Evolutionary conservation across 2,113 vertebrate genomes (phyloP).

Genomic region (Lepus americanus): DNA sequence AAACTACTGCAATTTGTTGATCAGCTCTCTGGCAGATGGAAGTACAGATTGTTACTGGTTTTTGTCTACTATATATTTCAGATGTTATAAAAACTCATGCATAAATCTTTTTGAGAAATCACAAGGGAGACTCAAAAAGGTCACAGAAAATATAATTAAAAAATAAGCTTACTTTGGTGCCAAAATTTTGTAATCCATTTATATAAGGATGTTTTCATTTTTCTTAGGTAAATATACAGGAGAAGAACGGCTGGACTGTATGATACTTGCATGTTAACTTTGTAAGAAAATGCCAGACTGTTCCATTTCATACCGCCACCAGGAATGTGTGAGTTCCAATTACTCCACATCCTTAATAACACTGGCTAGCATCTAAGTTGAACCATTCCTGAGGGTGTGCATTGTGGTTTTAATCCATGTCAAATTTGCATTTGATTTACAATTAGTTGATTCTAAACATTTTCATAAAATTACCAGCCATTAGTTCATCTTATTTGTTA

Average conservation of each 20-base stretch:
- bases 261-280: not conserved
- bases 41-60: not conserved
- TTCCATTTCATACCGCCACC: not conserved
- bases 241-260: not conserved
- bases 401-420: not conserved
- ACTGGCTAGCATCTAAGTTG: not conserved
- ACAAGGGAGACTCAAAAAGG: too few relatives aligned
- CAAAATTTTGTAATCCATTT: too few relatives aligned
- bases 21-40: not conserved
- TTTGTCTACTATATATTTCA: not conserved
- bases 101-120: not conserved
- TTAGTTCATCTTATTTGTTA: not conserved
- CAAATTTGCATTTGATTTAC: not conserved
- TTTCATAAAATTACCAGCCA: not conserved
- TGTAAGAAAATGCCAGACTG: not conserved
- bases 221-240: not conserved
- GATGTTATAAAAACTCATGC: not conserved
- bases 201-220: not conserved
- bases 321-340: not conserved
- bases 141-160: too few relatives aligned
- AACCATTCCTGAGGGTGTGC: not conserved
- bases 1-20: too few relatives aligned
- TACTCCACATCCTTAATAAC: not conserved
- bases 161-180: too few relatives aligned
- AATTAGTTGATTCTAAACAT: not conserved